Evolutionary conservation across 2,113 vertebrate species (phyloP).

Genomic region (Neopipo cinnamomea): DNA sequence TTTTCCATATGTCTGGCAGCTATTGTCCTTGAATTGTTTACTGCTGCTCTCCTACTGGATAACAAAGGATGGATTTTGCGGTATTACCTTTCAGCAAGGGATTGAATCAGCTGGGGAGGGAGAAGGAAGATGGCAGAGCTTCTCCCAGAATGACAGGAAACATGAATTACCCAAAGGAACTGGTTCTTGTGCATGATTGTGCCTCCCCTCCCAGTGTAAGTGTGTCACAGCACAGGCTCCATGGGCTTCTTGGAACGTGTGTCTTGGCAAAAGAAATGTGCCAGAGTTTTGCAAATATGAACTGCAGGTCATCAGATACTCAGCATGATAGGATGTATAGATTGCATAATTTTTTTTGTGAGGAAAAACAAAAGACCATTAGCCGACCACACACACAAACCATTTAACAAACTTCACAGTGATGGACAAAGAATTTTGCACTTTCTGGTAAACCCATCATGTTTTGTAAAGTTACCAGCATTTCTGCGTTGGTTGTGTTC

Average conservation of each 20-base stretch:
- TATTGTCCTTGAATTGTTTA: neutral
- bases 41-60: neutral
- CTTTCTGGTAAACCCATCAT: neutral
- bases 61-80: conserved; percentile 19
- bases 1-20: conserved; percentile 16
- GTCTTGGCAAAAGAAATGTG: neutral
- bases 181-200: neutral
- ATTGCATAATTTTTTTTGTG: neutral
- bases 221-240: neutral
- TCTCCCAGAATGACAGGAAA: neutral
- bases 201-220: neutral
- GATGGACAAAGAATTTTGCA: neutral
- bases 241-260: neutral
- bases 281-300: neutral
- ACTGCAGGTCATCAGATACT: neutral
- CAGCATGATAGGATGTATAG: neutral
- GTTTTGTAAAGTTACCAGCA: neutral
- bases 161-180: neutral
- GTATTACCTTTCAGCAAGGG: neutral
- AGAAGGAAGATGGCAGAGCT: neutral
- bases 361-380: neutral
- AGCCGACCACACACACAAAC: neutral
- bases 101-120: neutral
- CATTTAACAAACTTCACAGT: neutral
- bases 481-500: neutral